phyloP scores from a whole-genome alignment of 2,113 vertebrate genomes.

The Syngnathus typhle region DNA sequence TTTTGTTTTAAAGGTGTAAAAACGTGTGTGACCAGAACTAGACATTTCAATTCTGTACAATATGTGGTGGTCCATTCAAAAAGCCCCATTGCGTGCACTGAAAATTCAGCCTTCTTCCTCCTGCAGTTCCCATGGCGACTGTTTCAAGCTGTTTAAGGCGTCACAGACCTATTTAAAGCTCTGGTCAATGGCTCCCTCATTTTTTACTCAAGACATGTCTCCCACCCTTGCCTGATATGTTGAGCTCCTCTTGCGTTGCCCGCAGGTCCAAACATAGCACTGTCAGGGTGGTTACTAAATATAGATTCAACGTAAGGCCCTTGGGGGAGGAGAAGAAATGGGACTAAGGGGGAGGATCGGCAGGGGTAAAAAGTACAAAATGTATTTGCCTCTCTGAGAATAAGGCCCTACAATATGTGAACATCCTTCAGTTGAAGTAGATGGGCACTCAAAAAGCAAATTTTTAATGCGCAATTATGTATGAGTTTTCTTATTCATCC shows the following conservation, averaged over 20 bases:
- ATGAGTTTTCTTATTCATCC: neutral
- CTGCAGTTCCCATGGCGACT: conserved; percentile 69
- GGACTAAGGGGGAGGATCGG: neutral
- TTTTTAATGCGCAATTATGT: neutral
- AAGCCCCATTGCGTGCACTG: conserved; percentile 40
- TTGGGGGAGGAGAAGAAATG: conserved; percentile 3
- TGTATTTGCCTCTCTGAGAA: neutral
- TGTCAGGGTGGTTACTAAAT: conserved; percentile 53
- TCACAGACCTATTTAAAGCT: conserved; percentile 69
- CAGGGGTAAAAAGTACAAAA: neutral
- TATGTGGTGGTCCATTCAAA: conserved; percentile 22
- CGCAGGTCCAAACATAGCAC: conserved; percentile 62
- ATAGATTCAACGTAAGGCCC: conserved; percentile 19
- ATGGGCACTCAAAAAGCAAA: neutral
- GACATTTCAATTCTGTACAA: neutral
- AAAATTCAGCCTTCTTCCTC: conserved; percentile 33
- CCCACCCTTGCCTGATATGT: conserved; percentile 56
- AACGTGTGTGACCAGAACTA: neutral
- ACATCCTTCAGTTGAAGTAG: neutral
- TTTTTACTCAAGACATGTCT: conserved; percentile 64
- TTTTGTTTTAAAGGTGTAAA: neutral
- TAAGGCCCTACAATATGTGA: neutral
- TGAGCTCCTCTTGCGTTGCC: conserved; percentile 47
- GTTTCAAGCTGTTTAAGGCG: conserved; percentile 56
- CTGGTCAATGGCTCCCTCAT: conserved; percentile 50